Base-by-base conservation (phyloP, 2,888 invertebrate species). In the Empis livida region DNA sequence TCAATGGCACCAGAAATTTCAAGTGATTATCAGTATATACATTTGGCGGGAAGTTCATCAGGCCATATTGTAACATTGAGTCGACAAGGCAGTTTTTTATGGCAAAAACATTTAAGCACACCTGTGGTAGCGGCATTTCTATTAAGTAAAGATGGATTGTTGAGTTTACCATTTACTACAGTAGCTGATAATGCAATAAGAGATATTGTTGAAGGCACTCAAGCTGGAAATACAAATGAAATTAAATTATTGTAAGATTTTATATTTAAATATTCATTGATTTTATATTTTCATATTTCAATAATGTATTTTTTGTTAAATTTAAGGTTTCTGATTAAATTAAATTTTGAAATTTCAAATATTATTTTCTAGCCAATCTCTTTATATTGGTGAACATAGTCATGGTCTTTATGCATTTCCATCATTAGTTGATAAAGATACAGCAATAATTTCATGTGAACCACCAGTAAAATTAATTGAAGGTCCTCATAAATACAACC, bases 71-170 rank as follows among this genome's bases (percentile, higher is more conserved):
- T 91, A 55, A 93, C 94, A 0, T 75, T 95, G 52, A 86, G 92
- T 61, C 78, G 85, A 42, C 77, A 79, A 59, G 77, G 78, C 58
- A 91, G 92, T 0, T 73, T 91, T 44, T 69, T 90, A 17, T 97
- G 96, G 96, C 82, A 89, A 53, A 77, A 79, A 43, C 84, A 94
- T 65, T 78, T 92, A 37, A 82, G 81, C 46, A 91, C 92, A 39
- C 95, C 96, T 0, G 84, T 96, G 1, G 86, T 96, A 43, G 93
- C 90, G 0, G 80, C 91, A 51, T 97, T 94, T 64, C 68, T 84
- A 14, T 68, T 87, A 46, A 82, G 82, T 53, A 74, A 79, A 16
- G 83, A 84, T 44, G 87, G 88, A 2, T 74, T 94, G 44, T 74
- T 89, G 39, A 80, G 84, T 46, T 79, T 91, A 42, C 93, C 94